Conservation (phyloP, 2,113 vertebrate genomes). For the Protomyctophum bolini region DNA sequence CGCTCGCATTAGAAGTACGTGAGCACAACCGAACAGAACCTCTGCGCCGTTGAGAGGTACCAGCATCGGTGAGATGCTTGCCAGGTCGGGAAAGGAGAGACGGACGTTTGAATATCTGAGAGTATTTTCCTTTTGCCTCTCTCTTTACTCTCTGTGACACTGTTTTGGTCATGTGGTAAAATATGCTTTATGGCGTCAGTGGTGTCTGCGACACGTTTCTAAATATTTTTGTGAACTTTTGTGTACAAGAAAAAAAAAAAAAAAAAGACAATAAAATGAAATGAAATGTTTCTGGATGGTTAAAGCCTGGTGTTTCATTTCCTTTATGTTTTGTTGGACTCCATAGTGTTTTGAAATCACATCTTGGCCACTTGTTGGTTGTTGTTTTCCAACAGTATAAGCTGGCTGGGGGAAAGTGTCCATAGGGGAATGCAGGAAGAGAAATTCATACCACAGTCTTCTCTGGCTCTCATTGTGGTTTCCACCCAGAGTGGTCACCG, state of each 20-base stretch:
- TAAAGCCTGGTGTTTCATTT: neutral
- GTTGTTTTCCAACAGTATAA: constrained; percentile 41
- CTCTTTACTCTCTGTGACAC: constrained; percentile 51
- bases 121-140: constrained; percentile 36
- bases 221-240: constrained; percentile 79
- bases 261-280: constrained; percentile 63
- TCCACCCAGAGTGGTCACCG: constrained; percentile 60
- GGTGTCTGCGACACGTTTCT: constrained; percentile 64
- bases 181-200: constrained; percentile 66
- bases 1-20: neutral
- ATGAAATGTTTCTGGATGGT: constrained; percentile 36
- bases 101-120: constrained; percentile 7
- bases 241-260: constrained; percentile 74
- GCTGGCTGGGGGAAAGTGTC: constrained; percentile 28
- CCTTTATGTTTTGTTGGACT: neutral
- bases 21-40: no score
- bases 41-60: no score
- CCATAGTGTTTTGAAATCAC: constrained; percentile 35
- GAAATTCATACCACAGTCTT: constrained; percentile 56
- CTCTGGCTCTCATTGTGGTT: constrained; percentile 47
- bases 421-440: constrained; percentile 31
- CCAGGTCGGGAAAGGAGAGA: neutral
- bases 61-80: neutral
- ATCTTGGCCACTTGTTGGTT: constrained; percentile 12
- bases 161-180: constrained; percentile 70